Evolutionary conservation across 2,797 vertebrate species (phyloP).

Genomic region (Platalea minor): DNA sequence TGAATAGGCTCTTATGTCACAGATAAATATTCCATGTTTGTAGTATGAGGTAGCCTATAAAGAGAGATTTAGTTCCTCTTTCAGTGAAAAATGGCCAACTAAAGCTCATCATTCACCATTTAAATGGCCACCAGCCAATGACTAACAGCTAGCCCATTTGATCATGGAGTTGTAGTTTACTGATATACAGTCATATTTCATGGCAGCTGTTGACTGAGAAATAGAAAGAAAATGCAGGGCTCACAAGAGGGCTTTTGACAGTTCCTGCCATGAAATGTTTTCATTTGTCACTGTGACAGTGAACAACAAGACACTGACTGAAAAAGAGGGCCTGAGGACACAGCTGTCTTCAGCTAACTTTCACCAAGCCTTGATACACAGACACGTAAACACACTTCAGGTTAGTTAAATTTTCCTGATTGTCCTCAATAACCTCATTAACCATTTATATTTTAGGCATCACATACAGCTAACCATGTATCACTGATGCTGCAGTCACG

Average conservation of each 20-base stretch:
- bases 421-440: background rate
- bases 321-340: constrained; percentile 12
- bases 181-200: constrained; percentile 47
- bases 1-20: constrained; percentile 30
- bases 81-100: constrained; percentile 26
- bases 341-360: background rate
- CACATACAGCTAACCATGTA: background rate
- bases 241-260: constrained; percentile 47
- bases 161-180: constrained; percentile 31
- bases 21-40: constrained; percentile 58
- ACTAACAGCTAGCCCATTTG: constrained; percentile 37
- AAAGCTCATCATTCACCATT: constrained; percentile 26
- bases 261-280: constrained; percentile 30
- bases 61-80: constrained; percentile 41
- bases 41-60: constrained; percentile 37
- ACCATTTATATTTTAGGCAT: background rate
- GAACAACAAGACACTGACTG: constrained; percentile 13
- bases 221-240: constrained; percentile 15
- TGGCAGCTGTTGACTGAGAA: constrained; percentile 17
- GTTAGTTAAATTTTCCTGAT: background rate
- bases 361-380: background rate
- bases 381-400: background rate
- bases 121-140: constrained; percentile 33
- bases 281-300: constrained; percentile 59
- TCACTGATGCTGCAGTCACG: background rate